Base-by-base conservation (phyloP, 2,113 vertebrate species). In the Hypocryptadius cinnamomeus region DNA sequence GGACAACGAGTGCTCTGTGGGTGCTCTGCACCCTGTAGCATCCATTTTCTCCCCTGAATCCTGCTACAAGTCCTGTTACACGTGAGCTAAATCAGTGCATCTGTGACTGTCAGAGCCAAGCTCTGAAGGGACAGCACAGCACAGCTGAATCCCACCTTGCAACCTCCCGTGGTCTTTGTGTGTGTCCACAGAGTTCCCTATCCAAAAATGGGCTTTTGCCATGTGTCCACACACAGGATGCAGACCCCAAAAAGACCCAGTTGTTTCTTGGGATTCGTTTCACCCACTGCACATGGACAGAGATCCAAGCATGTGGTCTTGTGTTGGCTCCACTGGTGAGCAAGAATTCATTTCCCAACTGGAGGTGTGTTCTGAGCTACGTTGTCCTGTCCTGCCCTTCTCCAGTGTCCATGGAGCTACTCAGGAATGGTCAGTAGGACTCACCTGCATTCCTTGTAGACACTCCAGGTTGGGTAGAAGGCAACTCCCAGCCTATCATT, bases 251-350 rank as follows among this genome's bases (percentile, higher is more conserved):
- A 65, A 72, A 40, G 11, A 23, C 21, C 16, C 28, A 4, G 11
- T 22, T 5, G 4, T 69, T 60, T 51, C 33, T 76, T 77, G 35
- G 76, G 44, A 18, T 60, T 60, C 22, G 17, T 88, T 82, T 56
- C 39, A 47, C 16, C 20, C 24, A 15, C 68, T 65, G 33, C 10
- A 72, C n/a, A 10, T 22, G 27, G 35, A 23, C 42, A 63, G 23
- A 78, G 9, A n/a, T 12, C 23, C 35, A n/a, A 65, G 30, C 21
- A 28, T 0, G 0, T 17, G 76, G 19, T 8, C 0, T 0, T 59
- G 3, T 33, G 12, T 40, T 6, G 4, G 39, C 37, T 73, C 51
- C 22, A 24, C 4, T 53, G 37, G 40, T 74, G 54, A 80, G 45
- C 12, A 70, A 8, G n/a, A 23, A 27, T 51, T 78, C 5, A 48